Evolutionary conservation across 2,888 invertebrate species (phyloP).

Genomic region (Achlya flavicornis): DNA sequence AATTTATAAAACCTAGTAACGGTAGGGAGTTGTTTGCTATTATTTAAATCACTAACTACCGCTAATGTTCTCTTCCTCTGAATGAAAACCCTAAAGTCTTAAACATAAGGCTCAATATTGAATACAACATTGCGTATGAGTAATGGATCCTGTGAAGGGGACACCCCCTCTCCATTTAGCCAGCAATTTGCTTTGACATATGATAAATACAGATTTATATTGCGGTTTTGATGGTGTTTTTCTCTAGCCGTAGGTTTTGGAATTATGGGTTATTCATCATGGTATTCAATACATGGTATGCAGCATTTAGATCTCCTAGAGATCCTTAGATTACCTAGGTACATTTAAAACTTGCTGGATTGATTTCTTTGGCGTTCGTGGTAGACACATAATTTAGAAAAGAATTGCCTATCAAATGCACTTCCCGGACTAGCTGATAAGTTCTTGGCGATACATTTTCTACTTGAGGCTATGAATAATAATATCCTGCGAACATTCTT

Average conservation of each 20-base stretch:
- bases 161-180: neutral
- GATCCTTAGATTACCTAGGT: too few relatives aligned
- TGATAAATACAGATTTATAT: neutral
- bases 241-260: neutral
- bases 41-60: constrained; percentile 8
- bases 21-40: constrained; percentile 1
- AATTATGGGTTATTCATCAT: too few relatives aligned
- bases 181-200: constrained; percentile 1
- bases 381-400: too few relatives aligned
- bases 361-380: too few relatives aligned
- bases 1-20: neutral
- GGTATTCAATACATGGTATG: too few relatives aligned
- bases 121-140: neutral
- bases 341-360: too few relatives aligned
- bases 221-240: neutral
- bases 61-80: neutral
- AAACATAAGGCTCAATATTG: neutral
- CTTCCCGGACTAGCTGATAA: too few relatives aligned
- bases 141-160: neutral
- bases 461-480: too few relatives aligned
- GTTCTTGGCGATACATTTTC: too few relatives aligned
- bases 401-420: too few relatives aligned
- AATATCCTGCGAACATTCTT: too few relatives aligned
- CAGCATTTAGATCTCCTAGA: too few relatives aligned
- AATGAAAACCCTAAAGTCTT: neutral